Conservation (phyloP, 2,113 vertebrate species). For the Rhagologus leucostigma region DNA sequence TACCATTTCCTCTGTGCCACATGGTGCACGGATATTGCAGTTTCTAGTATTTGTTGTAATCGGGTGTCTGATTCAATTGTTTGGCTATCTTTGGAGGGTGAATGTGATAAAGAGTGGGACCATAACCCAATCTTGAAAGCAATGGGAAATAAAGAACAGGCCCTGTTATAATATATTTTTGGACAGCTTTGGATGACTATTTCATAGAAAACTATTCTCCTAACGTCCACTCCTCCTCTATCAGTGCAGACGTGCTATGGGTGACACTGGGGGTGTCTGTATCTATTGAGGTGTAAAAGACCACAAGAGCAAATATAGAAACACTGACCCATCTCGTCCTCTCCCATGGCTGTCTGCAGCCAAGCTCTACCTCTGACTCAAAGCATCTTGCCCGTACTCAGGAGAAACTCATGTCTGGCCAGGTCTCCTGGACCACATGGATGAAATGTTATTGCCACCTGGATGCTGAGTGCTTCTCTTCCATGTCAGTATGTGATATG, state of each 20-base stretch:
- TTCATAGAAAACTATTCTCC: background rate
- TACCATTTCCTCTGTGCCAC: conserved; percentile 23
- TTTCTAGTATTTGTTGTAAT: conserved; percentile 41
- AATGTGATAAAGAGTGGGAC: conserved; percentile 51
- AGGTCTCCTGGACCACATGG: accelerated
- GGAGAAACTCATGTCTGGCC: background rate
- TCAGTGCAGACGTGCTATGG: background rate
- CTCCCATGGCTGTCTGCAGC: background rate
- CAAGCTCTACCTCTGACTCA: background rate
- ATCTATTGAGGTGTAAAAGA: background rate
- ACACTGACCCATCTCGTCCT: background rate
- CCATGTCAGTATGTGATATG: background rate
- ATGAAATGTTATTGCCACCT: background rate
- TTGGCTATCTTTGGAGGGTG: conserved; percentile 43
- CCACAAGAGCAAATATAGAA: background rate
- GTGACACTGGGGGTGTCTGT: background rate
- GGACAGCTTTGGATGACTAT: background rate
- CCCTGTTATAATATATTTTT: background rate
- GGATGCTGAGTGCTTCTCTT: background rate
- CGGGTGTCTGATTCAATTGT: conserved; percentile 49
- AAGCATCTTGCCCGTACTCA: background rate
- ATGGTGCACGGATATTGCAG: background rate
- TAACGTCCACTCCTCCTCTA: background rate
- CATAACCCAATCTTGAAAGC: conserved; percentile 56
- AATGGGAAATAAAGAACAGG: conserved; percentile 44